These are phyloP conservation scores for Rhipidura dahli DNA, from an alignment of 2,113 vertebrate species.

Conservation along the genomic window DNA sequence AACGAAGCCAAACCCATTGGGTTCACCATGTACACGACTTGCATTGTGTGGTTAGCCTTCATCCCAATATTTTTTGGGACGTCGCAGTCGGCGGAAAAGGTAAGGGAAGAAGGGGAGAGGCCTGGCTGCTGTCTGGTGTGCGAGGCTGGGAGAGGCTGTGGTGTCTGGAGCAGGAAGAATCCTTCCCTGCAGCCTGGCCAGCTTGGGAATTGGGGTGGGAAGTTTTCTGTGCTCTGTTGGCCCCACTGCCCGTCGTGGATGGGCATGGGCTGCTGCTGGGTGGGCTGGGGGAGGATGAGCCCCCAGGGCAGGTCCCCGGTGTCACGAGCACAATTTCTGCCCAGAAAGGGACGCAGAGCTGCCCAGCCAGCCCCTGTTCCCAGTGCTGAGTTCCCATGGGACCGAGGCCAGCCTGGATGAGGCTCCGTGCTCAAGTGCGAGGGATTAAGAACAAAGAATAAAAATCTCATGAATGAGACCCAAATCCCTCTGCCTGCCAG, in stretches of 20 bases:
- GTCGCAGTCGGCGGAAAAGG: constrained; percentile 88
- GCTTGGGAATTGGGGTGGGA: neutral
- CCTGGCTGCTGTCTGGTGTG: neutral
- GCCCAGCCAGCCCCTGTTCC: neutral
- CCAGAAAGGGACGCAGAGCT: accelerated
- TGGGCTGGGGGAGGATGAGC: neutral
- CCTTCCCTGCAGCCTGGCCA: accelerated
- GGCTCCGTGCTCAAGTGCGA: neutral
- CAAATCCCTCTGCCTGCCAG: constrained; percentile 52
- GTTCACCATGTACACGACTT: constrained; percentile 99
- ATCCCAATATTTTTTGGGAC: constrained; percentile 98
- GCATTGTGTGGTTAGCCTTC: constrained; percentile 97
- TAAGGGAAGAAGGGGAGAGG: constrained; percentile 27
- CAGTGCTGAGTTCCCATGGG: neutral
- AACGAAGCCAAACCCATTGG: constrained; percentile 98
- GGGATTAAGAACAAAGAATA: constrained; percentile 29
- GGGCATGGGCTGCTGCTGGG: neutral
- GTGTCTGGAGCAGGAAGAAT: neutral
- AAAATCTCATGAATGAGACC: constrained; percentile 23
- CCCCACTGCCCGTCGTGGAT: accelerated
- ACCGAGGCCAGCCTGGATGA: neutral
- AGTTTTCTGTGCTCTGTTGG: neutral
- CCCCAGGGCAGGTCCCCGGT: accelerated
- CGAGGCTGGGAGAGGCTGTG: neutral
- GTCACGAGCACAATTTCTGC: neutral